These are phyloP conservation scores for Leptinotarsa lineolata DNA, from an alignment of 1,140 invertebrate species.

Conservation along the genomic window DNA sequence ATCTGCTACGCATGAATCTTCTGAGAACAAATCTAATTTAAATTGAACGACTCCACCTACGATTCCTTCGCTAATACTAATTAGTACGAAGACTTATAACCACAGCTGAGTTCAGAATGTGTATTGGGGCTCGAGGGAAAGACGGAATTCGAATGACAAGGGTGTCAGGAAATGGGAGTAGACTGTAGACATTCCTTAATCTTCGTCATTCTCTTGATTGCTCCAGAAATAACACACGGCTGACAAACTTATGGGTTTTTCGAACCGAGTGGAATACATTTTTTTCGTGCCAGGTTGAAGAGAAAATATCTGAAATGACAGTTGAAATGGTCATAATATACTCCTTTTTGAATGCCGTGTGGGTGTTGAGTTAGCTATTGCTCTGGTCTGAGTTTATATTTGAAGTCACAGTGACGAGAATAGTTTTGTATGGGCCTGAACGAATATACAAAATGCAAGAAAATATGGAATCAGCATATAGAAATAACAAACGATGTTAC, in stretches of 20 bases:
- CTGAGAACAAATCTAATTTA: neutral
- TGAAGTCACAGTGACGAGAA: too few relatives aligned
- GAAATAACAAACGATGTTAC: too few relatives aligned
- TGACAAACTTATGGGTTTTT: constrained; percentile 17
- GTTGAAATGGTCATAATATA: too few relatives aligned
- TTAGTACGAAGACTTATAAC: neutral
- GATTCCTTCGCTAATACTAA: neutral
- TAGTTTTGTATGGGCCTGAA: too few relatives aligned
- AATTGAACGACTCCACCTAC: neutral
- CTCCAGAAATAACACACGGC: constrained; percentile 15
- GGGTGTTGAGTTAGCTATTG: too few relatives aligned
- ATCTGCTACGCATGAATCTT: too few relatives aligned
- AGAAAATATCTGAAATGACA: too few relatives aligned
- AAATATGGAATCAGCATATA: too few relatives aligned
- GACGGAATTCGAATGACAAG: constrained; percentile 13
- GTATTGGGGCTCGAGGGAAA: neutral
- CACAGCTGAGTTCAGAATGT: constrained; percentile 1
- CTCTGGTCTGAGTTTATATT: too few relatives aligned
- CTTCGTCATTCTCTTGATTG: constrained; percentile 24
- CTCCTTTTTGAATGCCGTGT: too few relatives aligned
- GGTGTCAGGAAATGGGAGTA: constrained; percentile 26
- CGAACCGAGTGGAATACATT: neutral
- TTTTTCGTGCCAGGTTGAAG: too few relatives aligned
- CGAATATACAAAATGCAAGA: too few relatives aligned
- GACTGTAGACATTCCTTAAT: constrained; percentile 23